Conservation (phyloP, 2,888 invertebrate genomes). For the Luperina nickerlii region DNA sequence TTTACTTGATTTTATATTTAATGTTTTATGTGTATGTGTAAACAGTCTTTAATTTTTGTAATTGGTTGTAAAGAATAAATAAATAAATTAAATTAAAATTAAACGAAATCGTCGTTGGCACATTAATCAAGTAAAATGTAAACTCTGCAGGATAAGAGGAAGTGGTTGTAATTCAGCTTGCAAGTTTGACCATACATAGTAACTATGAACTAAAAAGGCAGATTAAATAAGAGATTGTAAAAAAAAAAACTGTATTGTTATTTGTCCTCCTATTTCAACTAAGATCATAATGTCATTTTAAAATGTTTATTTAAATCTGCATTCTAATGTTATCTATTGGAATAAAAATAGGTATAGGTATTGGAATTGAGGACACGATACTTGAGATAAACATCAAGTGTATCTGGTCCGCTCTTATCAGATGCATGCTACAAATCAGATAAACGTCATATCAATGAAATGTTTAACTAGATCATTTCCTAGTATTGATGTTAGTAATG, state of each 20-base stretch:
- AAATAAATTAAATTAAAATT: too few species aligned
- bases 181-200: not conserved
- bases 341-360: slow-evolving; percentile 19
- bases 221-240: not conserved
- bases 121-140: not conserved
- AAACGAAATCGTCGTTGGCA: not conserved
- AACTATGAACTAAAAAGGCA: not conserved
- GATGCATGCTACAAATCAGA: slow-evolving; percentile 36
- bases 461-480: slow-evolving; percentile 38
- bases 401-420: slow-evolving; percentile 39
- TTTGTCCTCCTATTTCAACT: not conserved
- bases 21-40: too few species aligned
- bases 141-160: not conserved
- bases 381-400: slow-evolving; percentile 36
- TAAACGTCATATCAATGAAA: slow-evolving; percentile 45
- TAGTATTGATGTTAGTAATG: slow-evolving; percentile 28
- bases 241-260: not conserved
- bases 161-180: not conserved
- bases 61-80: too few species aligned
- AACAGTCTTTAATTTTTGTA: too few species aligned
- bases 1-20: too few species aligned
- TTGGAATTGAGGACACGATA: slow-evolving; percentile 13
- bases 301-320: not conserved
- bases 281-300: not conserved
- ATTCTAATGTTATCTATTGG: slow-evolving; percentile 6